Evolutionary conservation across 2,797 vertebrate genomes (phyloP).

Genomic region (Pelobates cultripes): DNA sequence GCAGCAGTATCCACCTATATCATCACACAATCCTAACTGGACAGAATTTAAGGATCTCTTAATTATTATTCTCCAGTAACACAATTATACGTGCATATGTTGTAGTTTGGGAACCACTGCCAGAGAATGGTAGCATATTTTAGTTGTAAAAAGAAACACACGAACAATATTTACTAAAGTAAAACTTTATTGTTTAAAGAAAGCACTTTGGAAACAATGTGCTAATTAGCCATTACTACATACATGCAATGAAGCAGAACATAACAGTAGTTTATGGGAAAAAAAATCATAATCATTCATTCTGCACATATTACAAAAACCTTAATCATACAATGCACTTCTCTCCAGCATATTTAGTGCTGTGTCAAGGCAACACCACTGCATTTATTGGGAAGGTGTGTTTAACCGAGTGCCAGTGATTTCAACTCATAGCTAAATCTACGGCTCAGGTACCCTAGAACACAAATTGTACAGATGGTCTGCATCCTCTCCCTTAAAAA

Average conservation of each 20-base stretch:
- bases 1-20: too few relatives aligned
- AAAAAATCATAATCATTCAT: constrained; percentile 81
- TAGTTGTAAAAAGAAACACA: neutral
- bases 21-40: too few relatives aligned
- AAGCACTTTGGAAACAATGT: constrained; percentile 86
- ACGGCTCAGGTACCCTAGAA: neutral
- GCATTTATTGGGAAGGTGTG: constrained; percentile 70
- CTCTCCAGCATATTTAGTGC: constrained; percentile 65
- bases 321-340: constrained; percentile 62
- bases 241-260: constrained; percentile 84
- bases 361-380: constrained; percentile 58
- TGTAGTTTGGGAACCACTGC: too few relatives aligned
- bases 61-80: too few relatives aligned
- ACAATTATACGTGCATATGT: too few relatives aligned
- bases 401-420: constrained; percentile 45
- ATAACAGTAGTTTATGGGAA: constrained; percentile 83
- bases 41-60: too few relatives aligned
- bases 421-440: neutral
- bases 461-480: neutral
- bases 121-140: too few relatives aligned
- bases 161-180: constrained; percentile 76
- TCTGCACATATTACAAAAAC: constrained; percentile 71
- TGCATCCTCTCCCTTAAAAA: neutral
- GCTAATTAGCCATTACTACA: constrained; percentile 74
- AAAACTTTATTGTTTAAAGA: constrained; percentile 98